A percentile compares a stretch with the other conserved stretches of the same genome.
phyloP scores from a whole-genome alignment of 2,888 invertebrate genomes.

The Oscheius onirici region DNA sequence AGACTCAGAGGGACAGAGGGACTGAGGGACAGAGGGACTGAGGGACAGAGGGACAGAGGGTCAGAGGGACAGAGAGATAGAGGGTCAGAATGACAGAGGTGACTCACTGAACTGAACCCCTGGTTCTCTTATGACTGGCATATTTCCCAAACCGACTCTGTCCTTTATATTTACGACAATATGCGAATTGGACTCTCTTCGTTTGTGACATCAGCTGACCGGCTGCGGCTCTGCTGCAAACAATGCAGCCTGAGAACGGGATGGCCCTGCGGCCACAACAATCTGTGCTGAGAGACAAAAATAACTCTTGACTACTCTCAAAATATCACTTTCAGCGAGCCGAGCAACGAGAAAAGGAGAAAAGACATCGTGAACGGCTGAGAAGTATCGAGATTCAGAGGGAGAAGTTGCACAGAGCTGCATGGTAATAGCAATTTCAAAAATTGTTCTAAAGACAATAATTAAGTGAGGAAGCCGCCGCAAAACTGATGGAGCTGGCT shows the following conservation, averaged over 20 bases:
- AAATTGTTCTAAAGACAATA: too few species aligned
- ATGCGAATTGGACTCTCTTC: too few species aligned
- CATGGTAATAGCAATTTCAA: too few species aligned
- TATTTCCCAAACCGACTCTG: too few species aligned
- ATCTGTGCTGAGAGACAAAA: not conserved
- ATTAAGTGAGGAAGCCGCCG: slow-evolving; percentile 56
- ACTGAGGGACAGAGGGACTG: too few species aligned
- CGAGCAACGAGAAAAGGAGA: slow-evolving; percentile 67
- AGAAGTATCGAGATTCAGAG: slow-evolving; percentile 62
- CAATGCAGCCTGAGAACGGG: not conserved
- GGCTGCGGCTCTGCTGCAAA: not conserved
- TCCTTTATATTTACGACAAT: too few species aligned
- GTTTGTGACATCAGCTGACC: too few species aligned
- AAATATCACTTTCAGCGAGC: slow-evolving; percentile 55
- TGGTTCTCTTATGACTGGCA: too few species aligned
- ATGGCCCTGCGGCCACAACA: not conserved
- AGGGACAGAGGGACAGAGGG: slow-evolving; percentile 23
- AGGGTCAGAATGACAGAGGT: too few species aligned
- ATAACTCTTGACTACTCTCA: not conserved
- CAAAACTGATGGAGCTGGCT: slow-evolving; percentile 50
- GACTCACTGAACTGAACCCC: too few species aligned
- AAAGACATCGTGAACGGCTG: slow-evolving; percentile 62
- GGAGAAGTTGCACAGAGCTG: slow-evolving; percentile 58
- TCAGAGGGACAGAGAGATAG: slow-evolving; percentile 10
- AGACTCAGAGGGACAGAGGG: slow-evolving; percentile 16